These are phyloP conservation scores for Chascanopsetta lugubris DNA, from an alignment of 2,113 vertebrate species.

Conservation along the genomic window DNA sequence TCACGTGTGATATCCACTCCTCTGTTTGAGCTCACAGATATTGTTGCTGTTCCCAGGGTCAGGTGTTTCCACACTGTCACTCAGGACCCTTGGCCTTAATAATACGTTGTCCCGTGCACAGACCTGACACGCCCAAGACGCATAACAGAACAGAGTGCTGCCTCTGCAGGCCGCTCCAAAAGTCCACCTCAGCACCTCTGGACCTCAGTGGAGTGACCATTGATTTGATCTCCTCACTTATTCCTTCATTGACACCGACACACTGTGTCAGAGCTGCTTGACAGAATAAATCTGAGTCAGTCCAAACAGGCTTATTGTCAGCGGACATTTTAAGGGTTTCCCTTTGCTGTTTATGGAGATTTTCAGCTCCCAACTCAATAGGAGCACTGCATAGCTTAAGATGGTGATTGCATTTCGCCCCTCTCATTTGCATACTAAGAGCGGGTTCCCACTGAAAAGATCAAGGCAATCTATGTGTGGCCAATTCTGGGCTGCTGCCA, in stretches of 20 bases:
- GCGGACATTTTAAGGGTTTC: slow-evolving; percentile 55
- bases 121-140: slow-evolving; percentile 31
- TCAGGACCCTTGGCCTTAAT: slow-evolving; percentile 18
- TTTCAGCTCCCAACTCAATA: slow-evolving; percentile 63
- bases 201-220: slow-evolving; percentile 62
- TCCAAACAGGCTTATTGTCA: slow-evolving; percentile 68
- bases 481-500: slow-evolving; percentile 67
- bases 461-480: slow-evolving; percentile 79
- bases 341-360: slow-evolving; percentile 68
- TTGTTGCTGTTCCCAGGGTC: background rate
- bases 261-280: slow-evolving; percentile 68
- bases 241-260: slow-evolving; percentile 74
- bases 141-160: slow-evolving; percentile 55
- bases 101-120: slow-evolving; percentile 21
- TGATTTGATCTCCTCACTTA: slow-evolving; percentile 74
- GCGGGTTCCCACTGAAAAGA: slow-evolving; percentile 76
- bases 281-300: slow-evolving; percentile 59
- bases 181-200: slow-evolving; percentile 77
- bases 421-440: slow-evolving; percentile 73
- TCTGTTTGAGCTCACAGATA: slow-evolving; percentile 5
- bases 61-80: slow-evolving; percentile 26
- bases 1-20: background rate
- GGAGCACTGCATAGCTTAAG: slow-evolving; percentile 52
- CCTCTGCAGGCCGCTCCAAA: slow-evolving; percentile 60
- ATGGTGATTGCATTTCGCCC: slow-evolving; percentile 58